These are phyloP conservation scores for Drosophila stalkeri DNA, from an alignment of 2,888 invertebrate species.

Conservation along the genomic window DNA sequence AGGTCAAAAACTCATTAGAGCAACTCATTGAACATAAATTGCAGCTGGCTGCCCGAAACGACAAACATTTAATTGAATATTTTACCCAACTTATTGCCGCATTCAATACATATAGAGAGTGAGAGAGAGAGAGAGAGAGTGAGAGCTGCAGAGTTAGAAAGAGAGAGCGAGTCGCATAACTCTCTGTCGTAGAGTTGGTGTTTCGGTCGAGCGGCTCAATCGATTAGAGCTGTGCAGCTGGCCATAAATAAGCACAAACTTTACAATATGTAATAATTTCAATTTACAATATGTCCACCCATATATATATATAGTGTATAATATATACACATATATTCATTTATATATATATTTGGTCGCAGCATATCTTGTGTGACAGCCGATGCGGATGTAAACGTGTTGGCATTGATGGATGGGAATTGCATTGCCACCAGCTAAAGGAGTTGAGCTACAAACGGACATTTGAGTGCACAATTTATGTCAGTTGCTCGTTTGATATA, in stretches of 20 bases:
- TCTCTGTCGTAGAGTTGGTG: slow-evolving; percentile 6
- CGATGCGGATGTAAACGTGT: slow-evolving; percentile 58
- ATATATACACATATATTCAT: slow-evolving; percentile 11
- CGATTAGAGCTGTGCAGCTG: slow-evolving; percentile 69
- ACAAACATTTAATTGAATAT: slow-evolving; percentile 75
- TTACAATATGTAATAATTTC: slow-evolving; percentile 72
- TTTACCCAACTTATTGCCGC: slow-evolving; percentile 69
- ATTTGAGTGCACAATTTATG: slow-evolving; percentile 74
- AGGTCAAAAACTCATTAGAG: slow-evolving; percentile 66
- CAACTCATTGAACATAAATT: slow-evolving; percentile 64
- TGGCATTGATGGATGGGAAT: slow-evolving; percentile 73
- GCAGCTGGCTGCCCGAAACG: slow-evolving; percentile 36
- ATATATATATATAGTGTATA: slow-evolving; percentile 16
- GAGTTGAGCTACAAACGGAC: slow-evolving; percentile 41
- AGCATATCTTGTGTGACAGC: slow-evolving; percentile 62
- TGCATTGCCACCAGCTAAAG: slow-evolving; percentile 30
- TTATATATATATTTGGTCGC: slow-evolving; percentile 8
- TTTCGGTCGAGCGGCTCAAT: slow-evolving; percentile 29
- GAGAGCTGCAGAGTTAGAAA: not conserved
- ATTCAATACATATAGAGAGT: slow-evolving; percentile 51
- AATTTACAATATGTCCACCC: slow-evolving; percentile 65
- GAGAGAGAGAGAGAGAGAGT: not conserved
- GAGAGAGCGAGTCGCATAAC: slow-evolving; percentile 13
- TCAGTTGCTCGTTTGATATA: slow-evolving; percentile 69
- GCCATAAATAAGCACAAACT: slow-evolving; percentile 69